phyloP scores from a whole-genome alignment of 2,888 invertebrate species.

The Stictocephala bisonia region DNA sequence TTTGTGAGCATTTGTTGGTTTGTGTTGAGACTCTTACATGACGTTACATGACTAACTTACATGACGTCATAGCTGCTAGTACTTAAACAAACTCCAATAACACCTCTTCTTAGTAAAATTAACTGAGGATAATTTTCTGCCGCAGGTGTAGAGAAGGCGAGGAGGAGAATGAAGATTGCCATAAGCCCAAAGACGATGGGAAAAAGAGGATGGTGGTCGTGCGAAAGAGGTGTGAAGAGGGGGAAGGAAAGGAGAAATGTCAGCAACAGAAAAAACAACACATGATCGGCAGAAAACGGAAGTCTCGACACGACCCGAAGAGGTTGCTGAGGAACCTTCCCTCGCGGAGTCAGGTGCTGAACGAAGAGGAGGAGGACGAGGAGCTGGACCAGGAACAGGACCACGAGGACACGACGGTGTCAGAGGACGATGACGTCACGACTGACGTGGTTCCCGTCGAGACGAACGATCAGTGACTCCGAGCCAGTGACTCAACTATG shows the following conservation, averaged over 20 bases:
- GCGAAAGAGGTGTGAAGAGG: conserved; percentile 64
- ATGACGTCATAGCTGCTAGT: too few species aligned
- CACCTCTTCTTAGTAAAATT: too few species aligned
- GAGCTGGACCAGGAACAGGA: conserved; percentile 38
- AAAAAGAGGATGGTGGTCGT: conserved; percentile 3
- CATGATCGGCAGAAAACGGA: conserved; percentile 61
- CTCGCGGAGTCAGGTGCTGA: conserved; percentile 49
- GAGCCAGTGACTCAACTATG: background rate
- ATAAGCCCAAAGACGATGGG: conserved; percentile 47
- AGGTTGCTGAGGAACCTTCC: conserved; percentile 41
- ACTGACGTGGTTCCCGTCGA: conserved; percentile 17
- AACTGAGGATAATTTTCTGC: too few species aligned
- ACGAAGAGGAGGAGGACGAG: conserved; percentile 48
- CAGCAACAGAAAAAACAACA: conserved; percentile 52
- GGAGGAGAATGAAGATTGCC: conserved; percentile 58
- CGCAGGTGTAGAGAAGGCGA: conserved; percentile 60
- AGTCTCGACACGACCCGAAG: conserved; percentile 60
- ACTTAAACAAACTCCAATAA: too few species aligned
- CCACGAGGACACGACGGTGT: conserved; percentile 30
- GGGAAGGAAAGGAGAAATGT: conserved; percentile 66
- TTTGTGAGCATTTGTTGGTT: too few species aligned
- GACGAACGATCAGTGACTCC: conserved; percentile 34
- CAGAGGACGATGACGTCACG: conserved; percentile 28
- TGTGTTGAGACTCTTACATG: too few species aligned
- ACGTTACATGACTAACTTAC: too few species aligned